Percentiles rank a stretch among this genome's conserved stretches.
Conservation (phyloP, 2,888 invertebrate genomes). For the Tetragonisca angustula region DNA sequence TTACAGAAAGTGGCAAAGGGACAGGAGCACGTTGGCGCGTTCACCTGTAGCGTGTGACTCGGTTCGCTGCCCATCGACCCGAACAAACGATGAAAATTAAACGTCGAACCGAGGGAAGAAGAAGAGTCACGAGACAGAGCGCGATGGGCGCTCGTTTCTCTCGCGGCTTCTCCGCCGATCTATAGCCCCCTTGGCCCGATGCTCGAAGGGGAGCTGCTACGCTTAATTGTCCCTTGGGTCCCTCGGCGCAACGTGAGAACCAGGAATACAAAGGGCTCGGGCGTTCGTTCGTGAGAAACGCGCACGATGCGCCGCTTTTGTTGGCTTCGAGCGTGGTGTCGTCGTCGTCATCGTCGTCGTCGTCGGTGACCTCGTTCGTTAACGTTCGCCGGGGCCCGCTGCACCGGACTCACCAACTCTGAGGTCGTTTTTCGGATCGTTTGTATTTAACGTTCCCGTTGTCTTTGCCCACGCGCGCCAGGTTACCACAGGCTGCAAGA, state of each 20-base stretch:
- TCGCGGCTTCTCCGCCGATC: not conserved
- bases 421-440: not conserved
- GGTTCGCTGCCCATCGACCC: not conserved
- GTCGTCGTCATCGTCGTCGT: not conserved
- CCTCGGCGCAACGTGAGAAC: slow-evolving; percentile 60
- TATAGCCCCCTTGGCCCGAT: not conserved
- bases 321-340: slow-evolving; percentile 4
- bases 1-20: too few species aligned
- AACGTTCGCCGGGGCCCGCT: slow-evolving; percentile 6
- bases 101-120: not conserved
- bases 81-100: not conserved
- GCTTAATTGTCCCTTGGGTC: slow-evolving; percentile 59
- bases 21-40: not conserved
- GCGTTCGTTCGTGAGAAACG: slow-evolving; percentile 66
- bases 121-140: slow-evolving; percentile 8
- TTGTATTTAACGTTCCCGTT: not conserved
- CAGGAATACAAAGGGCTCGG: slow-evolving; percentile 51
- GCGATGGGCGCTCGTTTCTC: slow-evolving; percentile 1
- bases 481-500: not conserved
- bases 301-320: slow-evolving; percentile 39
- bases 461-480: too few species aligned
- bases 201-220: slow-evolving; percentile 23
- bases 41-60: slow-evolving; percentile 17
- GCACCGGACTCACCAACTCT: slow-evolving; percentile 19
- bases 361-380: slow-evolving; percentile 31